phyloP scores from a whole-genome alignment of 2,888 invertebrate species.

The Cataglyphis altisquamis region DNA sequence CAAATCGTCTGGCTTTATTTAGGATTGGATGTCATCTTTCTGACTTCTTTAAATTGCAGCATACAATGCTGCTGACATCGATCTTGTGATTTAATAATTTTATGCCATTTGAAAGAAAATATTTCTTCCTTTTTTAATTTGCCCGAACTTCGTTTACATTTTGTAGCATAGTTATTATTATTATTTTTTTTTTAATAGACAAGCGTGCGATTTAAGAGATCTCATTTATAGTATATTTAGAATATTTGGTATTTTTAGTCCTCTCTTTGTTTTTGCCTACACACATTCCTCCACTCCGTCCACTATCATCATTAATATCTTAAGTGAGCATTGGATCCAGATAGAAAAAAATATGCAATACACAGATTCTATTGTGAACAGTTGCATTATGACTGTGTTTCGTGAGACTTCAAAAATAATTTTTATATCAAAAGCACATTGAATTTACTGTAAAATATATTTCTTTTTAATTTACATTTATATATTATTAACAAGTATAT shows the following conservation, averaged over 20 bases:
- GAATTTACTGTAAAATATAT: neutral
- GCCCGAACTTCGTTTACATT: neutral
- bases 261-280: conserved; percentile 53
- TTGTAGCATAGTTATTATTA: conserved; percentile 4
- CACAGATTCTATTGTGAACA: neutral
- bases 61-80: neutral
- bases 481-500: conserved; percentile 26
- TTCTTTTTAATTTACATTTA: conserved; percentile 27
- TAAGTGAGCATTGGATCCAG: conserved; percentile 72
- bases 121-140: conserved; percentile 12
- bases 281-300: conserved; percentile 74
- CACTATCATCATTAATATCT: conserved; percentile 68
- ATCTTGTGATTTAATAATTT: conserved; percentile 45
- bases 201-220: conserved; percentile 61
- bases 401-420: conserved; percentile 29
- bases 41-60: conserved; percentile 19
- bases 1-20: conserved; percentile 46
- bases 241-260: conserved; percentile 43
- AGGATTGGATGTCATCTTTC: conserved; percentile 20
- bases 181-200: conserved; percentile 56
- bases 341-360: conserved; percentile 12
- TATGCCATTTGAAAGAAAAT: conserved; percentile 15
- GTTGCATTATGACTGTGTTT: neutral
- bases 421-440: neutral
- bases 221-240: conserved; percentile 60